Conservation (phyloP, 2,797 vertebrate genomes). For the Pangasius mekongensis region DNA sequence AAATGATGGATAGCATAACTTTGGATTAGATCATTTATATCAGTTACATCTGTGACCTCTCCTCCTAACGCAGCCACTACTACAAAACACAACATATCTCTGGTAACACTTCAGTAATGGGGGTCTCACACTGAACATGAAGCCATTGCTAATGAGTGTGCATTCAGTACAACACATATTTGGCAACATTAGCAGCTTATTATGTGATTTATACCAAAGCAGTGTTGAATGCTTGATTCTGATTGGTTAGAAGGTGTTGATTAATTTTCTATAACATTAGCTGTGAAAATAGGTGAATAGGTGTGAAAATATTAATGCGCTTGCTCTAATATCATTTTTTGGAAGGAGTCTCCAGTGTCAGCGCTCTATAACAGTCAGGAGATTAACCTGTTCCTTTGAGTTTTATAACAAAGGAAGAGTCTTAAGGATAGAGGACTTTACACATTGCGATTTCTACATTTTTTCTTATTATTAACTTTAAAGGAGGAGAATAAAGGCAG, state of each 20-base stretch:
- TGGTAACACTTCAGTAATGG: background rate
- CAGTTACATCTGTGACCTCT: background rate
- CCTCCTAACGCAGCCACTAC: background rate
- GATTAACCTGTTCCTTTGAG: no score
- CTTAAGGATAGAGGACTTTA: background rate
- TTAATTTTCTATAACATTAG: background rate
- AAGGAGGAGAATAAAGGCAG: background rate
- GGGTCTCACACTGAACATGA: background rate
- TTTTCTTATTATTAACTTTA: background rate
- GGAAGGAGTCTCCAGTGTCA: background rate
- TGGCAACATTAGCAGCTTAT: background rate
- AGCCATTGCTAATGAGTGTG: background rate
- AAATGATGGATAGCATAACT: background rate
- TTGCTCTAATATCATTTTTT: background rate
- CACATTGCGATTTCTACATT: background rate
- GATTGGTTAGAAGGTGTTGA: background rate
- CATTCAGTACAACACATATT: background rate
- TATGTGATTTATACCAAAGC: background rate
- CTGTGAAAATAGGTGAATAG: background rate
- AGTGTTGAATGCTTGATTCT: background rate
- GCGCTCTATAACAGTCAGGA: background rate
- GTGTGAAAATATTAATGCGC: background rate
- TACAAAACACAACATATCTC: background rate
- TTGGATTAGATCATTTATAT: constrained; percentile 5
- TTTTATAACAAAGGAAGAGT: background rate